A percentile compares a stretch with the other conserved stretches of the same genome.
phyloP scores from a whole-genome alignment of 2,113 vertebrate genomes.

The Paracanthobrama guichenoti region DNA sequence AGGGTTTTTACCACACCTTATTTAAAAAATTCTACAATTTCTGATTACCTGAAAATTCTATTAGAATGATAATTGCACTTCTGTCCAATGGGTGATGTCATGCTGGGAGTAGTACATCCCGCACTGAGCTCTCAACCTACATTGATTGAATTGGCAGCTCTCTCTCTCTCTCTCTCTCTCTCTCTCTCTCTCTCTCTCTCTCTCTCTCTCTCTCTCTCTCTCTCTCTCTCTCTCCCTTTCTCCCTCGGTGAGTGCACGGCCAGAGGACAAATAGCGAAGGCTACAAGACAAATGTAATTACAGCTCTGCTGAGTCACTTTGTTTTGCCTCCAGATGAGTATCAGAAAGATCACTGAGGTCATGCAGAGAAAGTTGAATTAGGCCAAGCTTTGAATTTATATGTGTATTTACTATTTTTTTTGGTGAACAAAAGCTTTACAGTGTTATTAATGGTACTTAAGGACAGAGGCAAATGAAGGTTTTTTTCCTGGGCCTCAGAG shows the following conservation, averaged over 20 bases:
- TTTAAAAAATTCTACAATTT: background rate
- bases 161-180: background rate
- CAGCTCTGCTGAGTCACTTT: constrained; percentile 23
- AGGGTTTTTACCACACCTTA: no score
- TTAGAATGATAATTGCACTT: background rate
- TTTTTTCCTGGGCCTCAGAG: background rate
- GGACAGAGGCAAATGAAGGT: background rate
- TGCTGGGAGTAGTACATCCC: background rate
- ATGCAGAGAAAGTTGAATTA: background rate
- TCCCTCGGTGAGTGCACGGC: background rate
- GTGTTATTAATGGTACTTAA: background rate
- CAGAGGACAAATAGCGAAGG: background rate
- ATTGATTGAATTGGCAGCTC: background rate
- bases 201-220: background rate
- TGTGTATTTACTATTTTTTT: background rate
- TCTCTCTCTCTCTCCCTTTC: background rate
- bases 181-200: background rate
- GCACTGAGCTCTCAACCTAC: constrained; percentile 6
- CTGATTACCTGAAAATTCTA: background rate
- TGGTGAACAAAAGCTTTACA: background rate
- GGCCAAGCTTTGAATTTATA: background rate
- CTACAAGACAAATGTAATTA: constrained; percentile 26
- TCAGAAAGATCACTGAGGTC: constrained; percentile 21
- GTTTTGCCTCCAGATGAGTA: constrained; percentile 23
- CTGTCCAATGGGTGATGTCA: background rate